phyloP scores from a whole-genome alignment of 1,140 invertebrate genomes.

The Drosophila pseudoobscura region DNA sequence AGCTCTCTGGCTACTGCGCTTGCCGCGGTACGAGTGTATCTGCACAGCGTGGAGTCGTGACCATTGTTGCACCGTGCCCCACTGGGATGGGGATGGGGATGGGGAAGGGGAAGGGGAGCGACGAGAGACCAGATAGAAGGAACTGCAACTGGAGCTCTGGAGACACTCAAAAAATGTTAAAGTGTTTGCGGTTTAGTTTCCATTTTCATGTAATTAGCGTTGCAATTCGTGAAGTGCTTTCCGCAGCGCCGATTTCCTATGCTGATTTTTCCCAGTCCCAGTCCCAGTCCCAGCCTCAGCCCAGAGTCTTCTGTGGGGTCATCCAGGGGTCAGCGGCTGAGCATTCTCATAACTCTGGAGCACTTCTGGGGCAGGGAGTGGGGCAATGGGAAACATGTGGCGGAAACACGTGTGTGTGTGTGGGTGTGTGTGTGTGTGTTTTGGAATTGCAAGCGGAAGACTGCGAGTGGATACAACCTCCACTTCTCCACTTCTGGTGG shows the following conservation, averaged over 20 bases:
- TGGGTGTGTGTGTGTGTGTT: too few species aligned
- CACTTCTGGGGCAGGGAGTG: constrained; percentile 1
- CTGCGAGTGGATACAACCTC: too few species aligned
- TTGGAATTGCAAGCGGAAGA: too few species aligned
- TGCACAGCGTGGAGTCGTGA: constrained; percentile 65
- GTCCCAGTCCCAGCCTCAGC: constrained; percentile 15
- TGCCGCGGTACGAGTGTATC: constrained; percentile 1
- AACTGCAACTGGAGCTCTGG: constrained; percentile 22
- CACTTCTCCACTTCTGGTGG: too few species aligned
- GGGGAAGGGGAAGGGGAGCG: constrained; percentile 4
- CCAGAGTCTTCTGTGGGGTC: constrained; percentile 30
- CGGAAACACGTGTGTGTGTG: too few species aligned
- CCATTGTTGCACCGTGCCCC: constrained; percentile 60
- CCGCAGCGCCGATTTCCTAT: constrained; percentile 50
- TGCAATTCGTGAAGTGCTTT: constrained; percentile 74
- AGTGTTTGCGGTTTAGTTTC: constrained; percentile 50
- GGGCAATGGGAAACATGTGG: constrained; percentile 4
- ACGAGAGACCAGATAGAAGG: constrained; percentile 11
- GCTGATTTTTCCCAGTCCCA: constrained; percentile 44
- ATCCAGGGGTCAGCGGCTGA: constrained; percentile 27
- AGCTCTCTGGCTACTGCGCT: constrained; percentile 37
- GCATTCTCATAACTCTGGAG: constrained; percentile 34
- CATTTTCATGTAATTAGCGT: constrained; percentile 78
- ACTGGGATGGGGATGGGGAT: neutral
- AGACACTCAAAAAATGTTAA: constrained; percentile 47